Evolutionary conservation across 2,888 invertebrate species (phyloP), one percentile per base, ranked within the genome.

Genomic region (Leptura quadrifasciata): DNA sequence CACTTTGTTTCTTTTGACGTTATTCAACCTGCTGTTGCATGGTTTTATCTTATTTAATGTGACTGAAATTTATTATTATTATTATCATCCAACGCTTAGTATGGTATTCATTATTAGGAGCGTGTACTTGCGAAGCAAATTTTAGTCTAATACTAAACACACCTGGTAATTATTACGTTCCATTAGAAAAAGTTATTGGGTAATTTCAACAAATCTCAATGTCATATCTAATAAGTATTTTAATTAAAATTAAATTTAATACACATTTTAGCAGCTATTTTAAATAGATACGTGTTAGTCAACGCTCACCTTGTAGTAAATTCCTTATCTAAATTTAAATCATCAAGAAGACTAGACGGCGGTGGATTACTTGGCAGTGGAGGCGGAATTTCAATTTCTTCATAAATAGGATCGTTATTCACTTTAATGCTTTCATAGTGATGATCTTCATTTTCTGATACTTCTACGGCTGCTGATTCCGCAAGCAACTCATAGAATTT

Each of bases 331-430:
- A 95, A 91, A 74, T 95, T 93, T 79, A 93, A 88, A 64, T 94
- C 91, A 81, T 93, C 92, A 54, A 89, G 77, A 21, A 93, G 90
- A n/a, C 91, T 91, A 78, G 92, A 90, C 0, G 96, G 96, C 0
- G 96, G 96, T 18, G 95, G 95, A 84, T 94, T 94, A 0, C 93
- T 88, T 1, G 96, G 96, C 83, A 96, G 88, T 2, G 96, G 96
- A 15, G 95, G 95, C 72, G 95, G 95, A 88, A 94, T 92, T 83
- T 94, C 94, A 80, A 94, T 94, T 88, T 94, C 94, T 89, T 95
- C 95, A 86, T 95, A 95, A 85, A 95, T 95, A 2, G 94, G 95
- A 90, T 95, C 94, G 72, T 91, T 91, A 89, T 94, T 94, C 72
- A 91, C 91, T 83, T 92, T 92, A 79, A 95, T 94, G 71, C 94